phyloP scores from a whole-genome alignment of 2,888 invertebrate genomes.

The Drosophila limbata region DNA sequence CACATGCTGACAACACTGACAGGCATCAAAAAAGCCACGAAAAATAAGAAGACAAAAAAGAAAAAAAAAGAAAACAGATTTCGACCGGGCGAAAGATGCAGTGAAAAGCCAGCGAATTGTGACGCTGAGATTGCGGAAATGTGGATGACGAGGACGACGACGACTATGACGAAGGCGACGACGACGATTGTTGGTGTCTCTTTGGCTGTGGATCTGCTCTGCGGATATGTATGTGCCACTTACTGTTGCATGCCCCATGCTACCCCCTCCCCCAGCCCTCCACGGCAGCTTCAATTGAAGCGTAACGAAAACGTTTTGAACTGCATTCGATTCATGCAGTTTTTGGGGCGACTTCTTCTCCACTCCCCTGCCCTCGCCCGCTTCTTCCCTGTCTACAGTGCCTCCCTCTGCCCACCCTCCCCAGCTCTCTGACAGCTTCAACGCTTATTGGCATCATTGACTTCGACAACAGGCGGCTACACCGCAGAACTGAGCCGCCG shows the following conservation, averaged over 20 bases:
- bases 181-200: slow-evolving; percentile 39
- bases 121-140: slow-evolving; percentile 56
- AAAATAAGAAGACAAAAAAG: slow-evolving; percentile 15
- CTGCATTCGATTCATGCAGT: slow-evolving; percentile 57
- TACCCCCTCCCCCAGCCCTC: slow-evolving; percentile 16
- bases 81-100: slow-evolving; percentile 44
- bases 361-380: neutral
- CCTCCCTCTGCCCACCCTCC: neutral
- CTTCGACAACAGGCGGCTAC: slow-evolving; percentile 70
- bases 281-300: slow-evolving; percentile 66
- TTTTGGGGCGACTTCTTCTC: slow-evolving; percentile 1
- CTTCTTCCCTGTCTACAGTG: neutral
- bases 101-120: slow-evolving; percentile 70
- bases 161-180: slow-evolving; percentile 16
- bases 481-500: slow-evolving; percentile 71
- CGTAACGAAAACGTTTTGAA: slow-evolving; percentile 74
- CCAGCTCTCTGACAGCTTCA: slow-evolving; percentile 4
- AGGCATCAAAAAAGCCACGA: slow-evolving; percentile 31
- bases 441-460: slow-evolving; percentile 75
- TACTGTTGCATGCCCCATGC: slow-evolving; percentile 21
- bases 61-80: slow-evolving; percentile 12
- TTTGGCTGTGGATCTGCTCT: slow-evolving; percentile 16
- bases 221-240: slow-evolving; percentile 23
- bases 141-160: slow-evolving; percentile 41
- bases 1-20: slow-evolving; percentile 42